A percentile compares a stretch with the other conserved stretches of the same genome.
Conservation (phyloP, 2,888 invertebrate genomes). For the Hermaeophaga mercurialis region DNA sequence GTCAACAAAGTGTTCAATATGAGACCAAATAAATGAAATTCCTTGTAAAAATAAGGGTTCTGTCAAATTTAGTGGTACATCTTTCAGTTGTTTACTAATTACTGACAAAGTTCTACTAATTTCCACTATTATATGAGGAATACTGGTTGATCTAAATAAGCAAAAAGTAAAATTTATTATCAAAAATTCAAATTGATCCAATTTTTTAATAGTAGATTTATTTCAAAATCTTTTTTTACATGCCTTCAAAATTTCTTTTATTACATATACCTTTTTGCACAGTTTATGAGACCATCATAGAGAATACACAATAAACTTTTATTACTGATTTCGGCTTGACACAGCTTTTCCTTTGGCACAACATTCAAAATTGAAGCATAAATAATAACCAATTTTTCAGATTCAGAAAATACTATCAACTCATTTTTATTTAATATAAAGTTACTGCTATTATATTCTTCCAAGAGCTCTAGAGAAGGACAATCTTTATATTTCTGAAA, state of each 20-base stretch:
- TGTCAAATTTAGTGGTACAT: constrained; percentile 42
- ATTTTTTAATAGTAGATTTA: neutral
- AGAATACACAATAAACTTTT: constrained; percentile 46
- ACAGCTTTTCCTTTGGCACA: constrained; percentile 37
- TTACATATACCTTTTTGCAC: constrained; percentile 49
- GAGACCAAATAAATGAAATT: constrained; percentile 62
- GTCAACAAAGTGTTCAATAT: constrained; percentile 70
- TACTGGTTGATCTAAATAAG: constrained; percentile 47
- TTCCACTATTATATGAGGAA: constrained; percentile 47
- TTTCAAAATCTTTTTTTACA: too few species aligned
- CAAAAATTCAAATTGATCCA: neutral
- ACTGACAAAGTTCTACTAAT: constrained; percentile 47
- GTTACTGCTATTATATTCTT: constrained; percentile 36
- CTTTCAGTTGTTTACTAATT: constrained; percentile 44
- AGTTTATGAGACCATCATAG: constrained; percentile 48
- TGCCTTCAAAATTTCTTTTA: too few species aligned
- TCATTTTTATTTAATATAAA: constrained; percentile 30
- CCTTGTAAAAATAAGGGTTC: constrained; percentile 50
- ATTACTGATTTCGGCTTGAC: constrained; percentile 38
- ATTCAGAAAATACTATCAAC: constrained; percentile 27
- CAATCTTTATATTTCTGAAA: constrained; percentile 39
- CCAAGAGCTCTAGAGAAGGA: constrained; percentile 39
- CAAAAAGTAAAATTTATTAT: constrained; percentile 28
- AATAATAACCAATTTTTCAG: constrained; percentile 41
- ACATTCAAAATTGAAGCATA: constrained; percentile 44